Evolutionary conservation across 2,888 invertebrate genomes (phyloP).

Genomic region (Selenia dentaria): DNA sequence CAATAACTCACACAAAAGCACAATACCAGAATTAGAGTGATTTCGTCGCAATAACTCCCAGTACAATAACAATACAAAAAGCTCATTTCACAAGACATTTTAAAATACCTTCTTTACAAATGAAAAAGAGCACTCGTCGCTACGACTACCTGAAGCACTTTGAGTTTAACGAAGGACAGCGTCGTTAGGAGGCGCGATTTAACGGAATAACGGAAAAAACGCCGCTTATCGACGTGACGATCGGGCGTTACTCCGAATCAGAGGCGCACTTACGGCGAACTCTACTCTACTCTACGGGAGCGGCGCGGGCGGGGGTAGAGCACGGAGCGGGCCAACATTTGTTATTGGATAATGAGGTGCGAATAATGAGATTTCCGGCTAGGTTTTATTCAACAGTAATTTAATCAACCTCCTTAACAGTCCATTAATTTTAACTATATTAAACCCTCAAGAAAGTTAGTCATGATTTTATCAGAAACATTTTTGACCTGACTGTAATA

Average conservation of each 20-base stretch:
- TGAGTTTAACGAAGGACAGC: constrained; percentile 66
- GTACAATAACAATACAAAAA: constrained; percentile 62
- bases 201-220: constrained; percentile 60
- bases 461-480: too few relatives aligned
- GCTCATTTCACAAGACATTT: constrained; percentile 50
- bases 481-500: neutral
- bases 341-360: constrained; percentile 35
- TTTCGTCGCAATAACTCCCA: constrained; percentile 35
- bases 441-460: neutral
- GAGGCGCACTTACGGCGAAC: neutral
- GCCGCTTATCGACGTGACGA: constrained; percentile 73
- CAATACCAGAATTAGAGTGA: constrained; percentile 34
- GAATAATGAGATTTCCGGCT: constrained; percentile 34
- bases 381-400: constrained; percentile 24
- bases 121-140: constrained; percentile 69
- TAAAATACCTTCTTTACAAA: constrained; percentile 61
- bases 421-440: neutral
- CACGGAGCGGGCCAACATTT: constrained; percentile 18
- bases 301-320: constrained; percentile 1
- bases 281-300: neutral
- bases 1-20: constrained; percentile 18
- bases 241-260: constrained; percentile 46
- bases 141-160: constrained; percentile 78
- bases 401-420: neutral
- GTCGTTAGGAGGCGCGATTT: constrained; percentile 75